Evolutionary conservation across 2,113 vertebrate genomes (phyloP).

Genomic region (Holacanthus passer): DNA sequence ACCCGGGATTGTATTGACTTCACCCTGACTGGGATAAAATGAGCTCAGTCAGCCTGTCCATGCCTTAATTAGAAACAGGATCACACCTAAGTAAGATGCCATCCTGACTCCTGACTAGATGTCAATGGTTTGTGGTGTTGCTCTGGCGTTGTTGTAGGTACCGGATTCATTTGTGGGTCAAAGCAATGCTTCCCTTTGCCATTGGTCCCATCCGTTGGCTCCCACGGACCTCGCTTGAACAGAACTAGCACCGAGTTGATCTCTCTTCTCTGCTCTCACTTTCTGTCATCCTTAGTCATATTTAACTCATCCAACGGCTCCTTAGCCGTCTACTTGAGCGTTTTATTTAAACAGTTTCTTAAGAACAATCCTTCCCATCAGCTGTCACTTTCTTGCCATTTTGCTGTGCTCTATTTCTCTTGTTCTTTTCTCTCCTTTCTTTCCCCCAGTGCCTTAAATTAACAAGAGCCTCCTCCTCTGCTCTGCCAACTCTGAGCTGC

Average conservation of each 20-base stretch:
- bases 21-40: neutral
- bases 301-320: slow-evolving; percentile 22
- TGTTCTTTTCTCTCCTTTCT: slow-evolving; percentile 48
- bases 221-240: neutral
- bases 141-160: neutral
- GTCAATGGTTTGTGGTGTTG: slow-evolving; percentile 28
- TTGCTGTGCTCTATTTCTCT: slow-evolving; percentile 62
- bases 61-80: too few species aligned
- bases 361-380: slow-evolving; percentile 17
- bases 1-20: neutral
- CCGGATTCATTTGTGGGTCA: slow-evolving; percentile 1
- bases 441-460: slow-evolving; percentile 60
- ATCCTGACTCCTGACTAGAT: neutral
- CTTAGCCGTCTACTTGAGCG: slow-evolving; percentile 10
- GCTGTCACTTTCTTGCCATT: slow-evolving; percentile 49
- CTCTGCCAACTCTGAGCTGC: slow-evolving; percentile 74
- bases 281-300: slow-evolving; percentile 5
- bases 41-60: neutral
- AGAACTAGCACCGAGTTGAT: slow-evolving; percentile 31
- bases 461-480: slow-evolving; percentile 64
- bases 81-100: neutral
- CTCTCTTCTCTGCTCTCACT: slow-evolving; percentile 6
- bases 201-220: too few species aligned
- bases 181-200: slow-evolving; percentile 2
- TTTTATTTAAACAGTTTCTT: slow-evolving; percentile 31